Base-by-base conservation (phyloP, 2,888 invertebrate genomes). In the Metellina segmentata region DNA sequence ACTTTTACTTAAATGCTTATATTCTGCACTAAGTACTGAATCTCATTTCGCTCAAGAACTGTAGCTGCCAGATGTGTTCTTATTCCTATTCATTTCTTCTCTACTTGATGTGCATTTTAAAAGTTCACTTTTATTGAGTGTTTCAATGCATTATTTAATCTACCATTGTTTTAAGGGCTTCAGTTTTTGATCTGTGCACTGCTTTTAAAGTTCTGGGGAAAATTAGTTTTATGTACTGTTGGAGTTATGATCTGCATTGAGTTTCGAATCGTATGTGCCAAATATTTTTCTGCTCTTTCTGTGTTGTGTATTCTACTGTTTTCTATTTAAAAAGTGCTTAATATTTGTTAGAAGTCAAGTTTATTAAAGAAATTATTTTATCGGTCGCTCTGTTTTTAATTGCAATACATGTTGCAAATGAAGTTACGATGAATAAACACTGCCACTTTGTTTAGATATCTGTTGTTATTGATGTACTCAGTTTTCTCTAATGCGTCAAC, bases 391-490 rank as follows among this genome's bases (percentile, higher is more conserved):
- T 5, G 11, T 16, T 61, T 61, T 61, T 11, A 61, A 16, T 61
- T 16, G 11, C 61, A 8, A 61, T 61, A 61, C 5, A 34, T 85
- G 74, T 16, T 72, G 52, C 72, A 61, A 61, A 53, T 85, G 74
- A 85, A 78, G 52, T 78, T 78, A 74, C 61, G 4, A 53, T 19
- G n/a, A 85, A 85, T 85, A 85, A 85, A 85, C 85, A 85, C 85
- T 85, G 85, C 74, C 85, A 85, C 11, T 85, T 75, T 85, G 20
- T 85, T 61, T 61, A 61, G 11, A 61, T 7, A 7, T 61, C 16
- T 61, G 13, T 61, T 61, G 1, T 8, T 11, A 61, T 16, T 61
- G 61, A 34, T 61, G 61, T 61, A 61, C 16, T 9, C 9, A 16
- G 4, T 34, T 34, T 34, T 34, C 34, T 34, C 34, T 34, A 2